Percentiles rank a stretch among this genome's conserved stretches.
Evolutionary conservation across 2,113 vertebrate genomes (phyloP).

Genomic region (Corythornis madagascariensis): DNA sequence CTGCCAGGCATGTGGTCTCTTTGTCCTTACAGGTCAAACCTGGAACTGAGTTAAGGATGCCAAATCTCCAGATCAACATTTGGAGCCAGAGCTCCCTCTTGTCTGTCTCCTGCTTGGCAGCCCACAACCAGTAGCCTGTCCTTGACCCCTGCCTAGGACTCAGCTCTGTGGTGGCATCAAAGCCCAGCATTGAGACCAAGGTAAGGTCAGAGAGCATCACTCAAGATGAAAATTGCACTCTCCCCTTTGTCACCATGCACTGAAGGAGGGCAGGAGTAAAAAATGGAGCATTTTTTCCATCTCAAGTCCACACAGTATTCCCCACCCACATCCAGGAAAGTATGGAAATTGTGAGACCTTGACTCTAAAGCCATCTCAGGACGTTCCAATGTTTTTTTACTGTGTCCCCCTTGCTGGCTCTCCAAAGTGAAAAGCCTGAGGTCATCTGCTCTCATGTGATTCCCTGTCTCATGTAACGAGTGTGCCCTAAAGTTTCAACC

Average conservation of each 20-base stretch:
- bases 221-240: not conserved
- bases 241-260: not conserved
- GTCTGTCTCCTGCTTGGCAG: not conserved
- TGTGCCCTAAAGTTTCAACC: not conserved
- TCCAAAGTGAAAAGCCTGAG: not conserved
- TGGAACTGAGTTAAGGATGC: not conserved
- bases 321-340: not conserved
- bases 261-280: not conserved
- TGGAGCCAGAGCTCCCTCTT: not conserved
- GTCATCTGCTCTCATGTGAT: not conserved
- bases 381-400: not conserved
- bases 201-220: not conserved
- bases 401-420: fast-evolving
- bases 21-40: slow-evolving; percentile 61
- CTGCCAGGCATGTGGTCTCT: slow-evolving; percentile 17
- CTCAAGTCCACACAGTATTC: fast-evolving
- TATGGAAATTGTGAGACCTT: not conserved
- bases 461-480: not conserved
- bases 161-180: not conserved
- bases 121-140: not conserved
- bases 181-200: fast-evolving
- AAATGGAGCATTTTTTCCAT: not conserved
- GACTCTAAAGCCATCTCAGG: not conserved
- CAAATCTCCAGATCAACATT: not conserved
- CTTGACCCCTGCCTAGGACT: fast-evolving